phyloP scores from a whole-genome alignment of 2,113 vertebrate genomes.

The Nycticorax nycticorax region DNA sequence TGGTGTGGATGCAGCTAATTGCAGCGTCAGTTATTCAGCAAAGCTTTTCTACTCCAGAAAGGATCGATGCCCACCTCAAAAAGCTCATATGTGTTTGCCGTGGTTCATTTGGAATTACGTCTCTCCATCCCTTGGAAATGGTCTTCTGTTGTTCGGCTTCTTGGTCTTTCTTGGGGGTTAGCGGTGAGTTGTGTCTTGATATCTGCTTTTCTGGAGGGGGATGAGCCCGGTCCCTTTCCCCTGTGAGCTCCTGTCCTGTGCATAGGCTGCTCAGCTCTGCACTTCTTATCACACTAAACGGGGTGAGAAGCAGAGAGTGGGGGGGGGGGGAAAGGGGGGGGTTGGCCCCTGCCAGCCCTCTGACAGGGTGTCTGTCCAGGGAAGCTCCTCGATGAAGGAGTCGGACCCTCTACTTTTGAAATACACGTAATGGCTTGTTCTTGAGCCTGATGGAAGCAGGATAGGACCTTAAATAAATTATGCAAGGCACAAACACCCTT shows the following conservation, averaged over 20 bases:
- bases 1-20: background rate
- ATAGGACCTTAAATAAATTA: background rate
- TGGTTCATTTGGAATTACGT: background rate
- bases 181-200: background rate
- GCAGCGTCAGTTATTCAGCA: background rate
- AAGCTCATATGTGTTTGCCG: fast-evolving
- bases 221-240: background rate
- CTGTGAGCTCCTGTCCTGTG: background rate
- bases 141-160: background rate
- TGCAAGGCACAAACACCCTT: constrained; percentile 16
- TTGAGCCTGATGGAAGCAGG: background rate
- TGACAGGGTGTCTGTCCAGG: background rate
- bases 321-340: background rate
- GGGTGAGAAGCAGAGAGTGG: background rate
- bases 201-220: background rate
- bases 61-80: background rate
- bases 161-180: background rate
- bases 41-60: background rate
- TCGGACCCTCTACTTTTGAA: background rate
- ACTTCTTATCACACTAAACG: fast-evolving
- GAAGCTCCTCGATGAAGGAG: background rate
- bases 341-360: background rate
- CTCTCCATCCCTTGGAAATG: background rate
- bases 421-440: background rate
- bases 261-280: background rate